A percentile compares a stretch with the other conserved stretches of the same genome.
phyloP scores from a whole-genome alignment of 1,140 invertebrate species.

The Rhagoletis pomonella region DNA sequence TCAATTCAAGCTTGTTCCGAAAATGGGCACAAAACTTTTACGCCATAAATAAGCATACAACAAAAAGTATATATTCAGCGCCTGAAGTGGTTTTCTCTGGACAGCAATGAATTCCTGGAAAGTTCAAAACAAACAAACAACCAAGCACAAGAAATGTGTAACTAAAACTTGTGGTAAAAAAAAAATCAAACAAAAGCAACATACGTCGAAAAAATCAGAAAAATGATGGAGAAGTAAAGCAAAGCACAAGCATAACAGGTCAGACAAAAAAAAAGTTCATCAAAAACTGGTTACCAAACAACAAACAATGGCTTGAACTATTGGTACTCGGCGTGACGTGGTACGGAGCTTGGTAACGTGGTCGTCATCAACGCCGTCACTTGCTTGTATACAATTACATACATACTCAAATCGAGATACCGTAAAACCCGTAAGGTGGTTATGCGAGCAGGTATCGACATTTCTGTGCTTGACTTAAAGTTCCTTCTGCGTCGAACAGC shows the following conservation, averaged over 20 bases:
- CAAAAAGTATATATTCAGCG: not conserved
- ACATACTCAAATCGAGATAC: no score
- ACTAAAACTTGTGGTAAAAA: not conserved
- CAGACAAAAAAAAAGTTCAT: not conserved
- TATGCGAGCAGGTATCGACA: not conserved
- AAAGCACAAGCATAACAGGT: not conserved
- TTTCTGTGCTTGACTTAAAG: not conserved
- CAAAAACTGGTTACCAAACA: constrained; percentile 37
- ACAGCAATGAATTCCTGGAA: constrained; percentile 37
- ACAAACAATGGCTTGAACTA: constrained; percentile 19
- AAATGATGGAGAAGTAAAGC: not conserved
- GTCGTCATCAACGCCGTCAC: constrained; percentile 27
- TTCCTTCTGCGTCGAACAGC: not conserved
- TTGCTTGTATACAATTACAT: constrained; percentile 10
- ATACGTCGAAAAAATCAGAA: not conserved
- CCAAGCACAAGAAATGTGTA: not conserved
- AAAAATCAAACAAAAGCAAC: constrained; percentile 1
- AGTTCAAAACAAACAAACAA: constrained; percentile 17
- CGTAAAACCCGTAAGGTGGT: constrained; percentile 29
- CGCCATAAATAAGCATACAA: not conserved
- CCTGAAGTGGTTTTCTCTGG: not conserved
- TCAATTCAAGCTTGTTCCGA: not conserved
- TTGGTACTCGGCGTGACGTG: constrained; percentile 41
- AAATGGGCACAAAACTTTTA: constrained; percentile 8
- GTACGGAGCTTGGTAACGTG: not conserved